Base-by-base conservation (phyloP, 2,113 vertebrate species). In the Paradoxurus hermaphroditus region DNA sequence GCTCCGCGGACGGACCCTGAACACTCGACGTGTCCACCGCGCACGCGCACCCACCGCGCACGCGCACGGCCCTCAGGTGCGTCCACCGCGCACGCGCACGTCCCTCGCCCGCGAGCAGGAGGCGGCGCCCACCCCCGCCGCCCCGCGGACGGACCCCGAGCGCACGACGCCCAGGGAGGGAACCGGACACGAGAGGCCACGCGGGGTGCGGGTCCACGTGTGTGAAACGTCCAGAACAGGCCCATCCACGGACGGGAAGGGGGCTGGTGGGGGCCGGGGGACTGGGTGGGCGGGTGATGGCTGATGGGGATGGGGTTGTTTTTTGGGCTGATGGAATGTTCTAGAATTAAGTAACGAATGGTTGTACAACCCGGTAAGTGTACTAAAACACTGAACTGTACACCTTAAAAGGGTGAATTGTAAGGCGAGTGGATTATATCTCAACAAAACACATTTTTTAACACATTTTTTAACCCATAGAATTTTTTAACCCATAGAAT, bases 1-100 rank as follows among this genome's bases (percentile, higher is more conserved):
- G 2, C 44, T 1, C 14, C 1, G 0, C 25, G 7, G 16, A 7
- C 0, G 25, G 67, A 49, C 41, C 27, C 7, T 36, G 41, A 65
- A 41, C 44, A 23, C n/a, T 13, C 6, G 6, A 18, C 0, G 9
- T n/a, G n/a, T n/a, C n/a, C n/a, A n/a, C n/a, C n/a, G n/a, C n/a
- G n/a, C n/a, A n/a, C n/a, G n/a, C n/a, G n/a, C n/a, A n/a, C n/a
- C n/a, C n/a, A n/a, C n/a, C n/a, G n/a, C n/a, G n/a, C n/a, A n/a
- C n/a, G n/a, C n/a, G n/a, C n/a, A n/a, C n/a, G n/a, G n/a, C n/a
- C n/a, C n/a, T n/a, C n/a, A n/a, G n/a, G n/a, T n/a, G n/a, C n/a
- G n/a, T n/a, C n/a, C n/a, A n/a, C n/a, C n/a, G n/a, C n/a, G n/a
- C n/a, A n/a, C n/a, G n/a, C n/a, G n/a, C n/a, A n/a, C n/a, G n/a